Conservation (phyloP, 2,113 vertebrate species). For the Oplegnathus fasciatus region DNA sequence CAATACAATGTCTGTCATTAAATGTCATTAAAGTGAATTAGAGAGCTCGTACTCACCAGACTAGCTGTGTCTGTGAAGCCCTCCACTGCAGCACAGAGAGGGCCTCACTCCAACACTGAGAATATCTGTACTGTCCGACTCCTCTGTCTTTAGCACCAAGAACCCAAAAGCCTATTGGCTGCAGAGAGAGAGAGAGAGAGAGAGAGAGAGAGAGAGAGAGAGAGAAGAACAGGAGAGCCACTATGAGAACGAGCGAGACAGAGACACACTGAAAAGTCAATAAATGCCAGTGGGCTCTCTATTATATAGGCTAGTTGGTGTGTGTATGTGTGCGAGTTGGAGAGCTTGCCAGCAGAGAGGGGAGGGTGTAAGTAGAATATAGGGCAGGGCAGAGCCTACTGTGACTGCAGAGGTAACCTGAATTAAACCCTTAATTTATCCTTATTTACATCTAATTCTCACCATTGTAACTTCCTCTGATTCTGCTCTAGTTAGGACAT, state of each 20-base stretch:
- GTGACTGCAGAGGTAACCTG: not conserved
- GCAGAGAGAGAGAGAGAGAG: slow-evolving; percentile 34
- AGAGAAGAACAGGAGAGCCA: slow-evolving; percentile 19
- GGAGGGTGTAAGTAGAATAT: slow-evolving; percentile 5
- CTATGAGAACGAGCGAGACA: slow-evolving; percentile 28
- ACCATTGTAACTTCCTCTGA: no score
- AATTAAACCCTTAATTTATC: not conserved
- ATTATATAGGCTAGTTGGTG: slow-evolving; percentile 35
- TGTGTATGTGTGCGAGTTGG: not conserved
- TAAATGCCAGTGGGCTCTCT: slow-evolving; percentile 4
- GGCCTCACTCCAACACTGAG: slow-evolving; percentile 81
- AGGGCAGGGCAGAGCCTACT: not conserved
- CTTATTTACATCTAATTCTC: not conserved
- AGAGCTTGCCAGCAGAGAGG: slow-evolving; percentile 9
- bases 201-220: slow-evolving; percentile 15
- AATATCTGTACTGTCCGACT: slow-evolving; percentile 47
- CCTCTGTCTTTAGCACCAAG: slow-evolving; percentile 60
- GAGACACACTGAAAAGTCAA: slow-evolving; percentile 30
- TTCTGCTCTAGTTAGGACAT: not conserved
- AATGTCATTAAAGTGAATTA: not conserved
- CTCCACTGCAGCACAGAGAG: slow-evolving; percentile 87
- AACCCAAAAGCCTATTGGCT: slow-evolving; percentile 51
- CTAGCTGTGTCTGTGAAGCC: slow-evolving; percentile 84
- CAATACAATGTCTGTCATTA: not conserved
- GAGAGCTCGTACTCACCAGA: slow-evolving; percentile 72